Evolutionary conservation across 2,888 invertebrate genomes (phyloP), one percentile per base, ranked within the genome.

Genomic region (Xylota segnis): DNA sequence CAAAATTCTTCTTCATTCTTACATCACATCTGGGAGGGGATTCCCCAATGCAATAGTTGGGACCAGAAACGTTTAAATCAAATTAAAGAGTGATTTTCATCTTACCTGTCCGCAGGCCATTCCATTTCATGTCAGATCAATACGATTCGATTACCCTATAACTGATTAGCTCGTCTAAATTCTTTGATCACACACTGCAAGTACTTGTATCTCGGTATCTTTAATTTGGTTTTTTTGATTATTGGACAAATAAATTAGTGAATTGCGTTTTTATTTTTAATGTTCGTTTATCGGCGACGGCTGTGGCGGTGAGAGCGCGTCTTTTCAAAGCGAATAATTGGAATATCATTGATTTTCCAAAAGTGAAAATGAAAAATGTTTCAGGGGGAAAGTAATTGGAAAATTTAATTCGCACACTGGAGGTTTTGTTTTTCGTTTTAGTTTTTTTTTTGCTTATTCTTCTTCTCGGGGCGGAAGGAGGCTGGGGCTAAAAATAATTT

Each of bases 401-500:
- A 81, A 82, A 70, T 76, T 70, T 16, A 66, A 43, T 75, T 65
- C 56, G 27, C 18, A 16, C 10, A 50, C n/a, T 32, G 34, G 40
- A 18, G 18, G 14, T 37, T 37, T 37, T 34, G 5, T 34, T 37
- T 37, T 37, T 23, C 23, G 23, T 54, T 40, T 32, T n/a, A 23
- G 23, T 23, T 16, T 9, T 43, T 23, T 40, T 37, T 34, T 14
- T 14, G 29, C 12, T 34, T 58, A 0, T 37, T 58, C 12, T 37
- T n/a, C 37, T 23, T 37, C 2, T 9, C 10, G 43, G 12, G 27
- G 12, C 10, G n/a, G 34, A 66, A 23, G 32, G 50, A 58, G 59
- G 47, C 12, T 61, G 18, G 1, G 9, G 50, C 72, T 72, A 79
- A 72, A 79, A 79, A 79, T 79, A 79, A 79, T 66, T 66, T 66